phyloP scores from a whole-genome alignment of 2,113 vertebrate genomes.

The Colius striatus region DNA sequence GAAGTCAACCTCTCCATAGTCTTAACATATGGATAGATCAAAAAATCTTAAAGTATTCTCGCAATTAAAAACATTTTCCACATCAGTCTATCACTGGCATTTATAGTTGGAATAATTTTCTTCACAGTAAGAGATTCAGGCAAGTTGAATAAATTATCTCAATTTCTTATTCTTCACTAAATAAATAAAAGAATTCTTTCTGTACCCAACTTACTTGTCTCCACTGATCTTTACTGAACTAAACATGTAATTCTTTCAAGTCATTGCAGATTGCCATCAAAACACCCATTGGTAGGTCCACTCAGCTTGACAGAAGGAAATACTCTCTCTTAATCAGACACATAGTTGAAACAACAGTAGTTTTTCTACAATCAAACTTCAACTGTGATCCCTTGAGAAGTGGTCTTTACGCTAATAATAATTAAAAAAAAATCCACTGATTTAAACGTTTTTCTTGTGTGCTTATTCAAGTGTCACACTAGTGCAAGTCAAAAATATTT shows the following conservation, averaged over 20 bases:
- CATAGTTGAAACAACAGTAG: not conserved
- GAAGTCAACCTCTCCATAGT: not conserved
- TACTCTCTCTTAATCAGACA: not conserved
- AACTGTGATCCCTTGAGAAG: not conserved
- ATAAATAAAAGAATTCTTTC: not conserved
- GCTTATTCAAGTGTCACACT: not conserved
- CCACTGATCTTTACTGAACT: not conserved
- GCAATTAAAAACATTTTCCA: not conserved
- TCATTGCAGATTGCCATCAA: not conserved
- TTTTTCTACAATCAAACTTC: not conserved
- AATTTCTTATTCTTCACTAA: no score
- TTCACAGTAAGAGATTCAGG: not conserved
- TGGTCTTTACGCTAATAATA: not conserved
- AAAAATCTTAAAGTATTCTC: not conserved
- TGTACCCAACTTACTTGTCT: not conserved
- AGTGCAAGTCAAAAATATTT: rapidly evolving
- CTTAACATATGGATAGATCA: not conserved
- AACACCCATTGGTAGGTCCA: not conserved
- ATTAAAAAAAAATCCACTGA: not conserved
- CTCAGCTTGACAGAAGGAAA: not conserved
- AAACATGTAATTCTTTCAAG: not conserved
- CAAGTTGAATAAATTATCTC: not conserved
- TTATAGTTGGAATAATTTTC: not conserved
- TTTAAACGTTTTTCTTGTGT: not conserved
- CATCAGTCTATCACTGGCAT: not conserved